Evolutionary conservation across 37 sponge, comb jelly and placozoan species (phyloP), one percentile per base, ranked within the genome.

Genomic region (Spongilla lacustris): DNA sequence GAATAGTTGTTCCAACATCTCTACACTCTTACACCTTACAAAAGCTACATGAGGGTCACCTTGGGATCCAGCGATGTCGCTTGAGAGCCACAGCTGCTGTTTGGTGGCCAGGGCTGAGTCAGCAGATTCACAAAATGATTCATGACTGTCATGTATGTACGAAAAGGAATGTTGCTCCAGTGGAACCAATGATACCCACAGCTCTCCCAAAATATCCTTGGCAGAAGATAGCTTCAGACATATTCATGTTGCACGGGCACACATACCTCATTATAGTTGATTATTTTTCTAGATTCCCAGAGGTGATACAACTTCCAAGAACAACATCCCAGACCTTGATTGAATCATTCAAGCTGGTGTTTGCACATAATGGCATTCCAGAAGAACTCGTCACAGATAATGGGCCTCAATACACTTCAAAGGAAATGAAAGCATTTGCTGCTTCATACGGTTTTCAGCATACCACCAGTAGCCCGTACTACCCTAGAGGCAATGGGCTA

Each of bases 401-500:
- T 76, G 90, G 90, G 0, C 82, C 91, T 36, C 91, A 90, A 32
- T 90, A 48, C 69, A 67, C 73, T 25, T 85, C 91, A 29, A 22
- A 67, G 6, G 86, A 81, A 37, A 81, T 91, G 75, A 68, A 66
- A 23, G 67, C 69, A 17, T 86, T 90, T 71, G 83, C 87, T 23
- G 32, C 30, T 21, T 31, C 49, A 14, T 90, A 81, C 49, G 49
- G 46, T 13, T 91, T 86, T 25, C 33, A 70, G 10, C 91, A 91
- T 32, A 69, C 38, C 8, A 90, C 87, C 2, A 86, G 87, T 30
- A 91, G 83, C 67, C 91, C 91, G 9, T 36, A 33, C 1, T 91
- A 76, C 46, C 86, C 91, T 36, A 77, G 81, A 69, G 83, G 87
- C 71, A 91, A 91, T 82, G 87, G 91, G 28, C 82, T 69, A 26